A percentile compares a stretch with the other conserved stretches of the same genome.
Evolutionary conservation across 2,113 vertebrate genomes (phyloP).

Genomic region (Podocnemis expansa): DNA sequence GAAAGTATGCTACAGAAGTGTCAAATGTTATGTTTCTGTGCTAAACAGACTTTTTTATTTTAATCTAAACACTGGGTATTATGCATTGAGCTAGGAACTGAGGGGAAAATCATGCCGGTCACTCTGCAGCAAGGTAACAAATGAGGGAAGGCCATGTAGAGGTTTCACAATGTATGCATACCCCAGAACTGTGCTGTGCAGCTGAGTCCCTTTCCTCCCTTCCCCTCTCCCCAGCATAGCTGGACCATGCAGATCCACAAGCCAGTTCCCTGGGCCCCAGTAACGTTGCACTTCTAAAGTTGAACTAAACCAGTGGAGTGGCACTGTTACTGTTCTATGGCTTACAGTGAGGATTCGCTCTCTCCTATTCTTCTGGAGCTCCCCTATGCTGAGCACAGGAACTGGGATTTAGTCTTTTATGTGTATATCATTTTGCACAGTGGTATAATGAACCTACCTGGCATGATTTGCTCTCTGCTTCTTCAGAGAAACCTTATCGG

Average conservation of each 20-base stretch:
- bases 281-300: not conserved
- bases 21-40: not conserved
- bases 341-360: slow-evolving; percentile 28
- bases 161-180: not conserved
- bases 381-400: not conserved
- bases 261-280: not conserved
- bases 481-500: not conserved
- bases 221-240: not conserved
- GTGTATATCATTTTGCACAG: not conserved
- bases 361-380: slow-evolving; percentile 25
- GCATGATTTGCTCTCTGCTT: not conserved
- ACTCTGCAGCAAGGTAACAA: not conserved
- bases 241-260: not conserved
- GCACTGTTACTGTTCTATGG: not conserved
- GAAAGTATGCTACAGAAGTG: not conserved
- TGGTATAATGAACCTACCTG: not conserved
- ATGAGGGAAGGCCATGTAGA: not conserved
- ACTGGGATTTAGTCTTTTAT: not conserved
- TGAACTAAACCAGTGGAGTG: not conserved
- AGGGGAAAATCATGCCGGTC: not conserved
- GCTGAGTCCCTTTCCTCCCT: not conserved
- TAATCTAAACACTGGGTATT: not conserved
- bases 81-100: not conserved
- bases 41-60: not conserved
- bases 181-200: not conserved